Evolutionary conservation across 2,888 invertebrate species (phyloP), one percentile per base, ranked within the genome.

Genomic region (Torymus aiolomorphi): DNA sequence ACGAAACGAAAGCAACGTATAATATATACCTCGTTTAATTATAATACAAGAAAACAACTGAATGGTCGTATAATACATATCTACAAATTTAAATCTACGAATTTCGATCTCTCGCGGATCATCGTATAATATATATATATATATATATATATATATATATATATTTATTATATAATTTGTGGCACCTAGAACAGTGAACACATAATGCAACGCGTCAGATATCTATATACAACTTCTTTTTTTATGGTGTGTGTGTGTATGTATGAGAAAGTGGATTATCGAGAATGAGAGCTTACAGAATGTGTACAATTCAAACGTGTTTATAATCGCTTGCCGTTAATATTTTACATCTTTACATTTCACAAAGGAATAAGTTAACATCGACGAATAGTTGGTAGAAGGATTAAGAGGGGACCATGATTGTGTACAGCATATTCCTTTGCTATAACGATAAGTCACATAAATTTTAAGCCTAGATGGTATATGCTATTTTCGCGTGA

Each of bases 21-120:
- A 51, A 57, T 57, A 42, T 16, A n/a, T 49, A 16, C 31, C 5
- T 31, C 31, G 31, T 31, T 31, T 57, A 70, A 66, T 66, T 52
- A 71, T 71, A 59, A 20, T 71, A 71, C 24, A 59, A 71, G 10
- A 71, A 18, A 49, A 31, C 31, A 49, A 59, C 42, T 42, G 12
- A 70, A 51, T 16, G 13, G 1, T 69, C 11, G 14, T 74, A 74
- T 74, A 20, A 57, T 74, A 74, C 74, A 74, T 74, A 74, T 74
- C 74, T 74, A 74, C 74, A 74, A n/a, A 57, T n/a, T 74, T 57
- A n/a, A 57, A 56, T 69, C 31, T 5, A 69, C 31, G 31, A 69
- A 51, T 18, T 54, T 54, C 10, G 24, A 69, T 69, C 31, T 49
- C n/a, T 63, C 42, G 13, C 16, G 18, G 11, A 59, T 59, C 57